Evolutionary conservation across 2,113 vertebrate species (phyloP), one percentile per base, ranked within the genome.

Genomic region (Bucco capensis): DNA sequence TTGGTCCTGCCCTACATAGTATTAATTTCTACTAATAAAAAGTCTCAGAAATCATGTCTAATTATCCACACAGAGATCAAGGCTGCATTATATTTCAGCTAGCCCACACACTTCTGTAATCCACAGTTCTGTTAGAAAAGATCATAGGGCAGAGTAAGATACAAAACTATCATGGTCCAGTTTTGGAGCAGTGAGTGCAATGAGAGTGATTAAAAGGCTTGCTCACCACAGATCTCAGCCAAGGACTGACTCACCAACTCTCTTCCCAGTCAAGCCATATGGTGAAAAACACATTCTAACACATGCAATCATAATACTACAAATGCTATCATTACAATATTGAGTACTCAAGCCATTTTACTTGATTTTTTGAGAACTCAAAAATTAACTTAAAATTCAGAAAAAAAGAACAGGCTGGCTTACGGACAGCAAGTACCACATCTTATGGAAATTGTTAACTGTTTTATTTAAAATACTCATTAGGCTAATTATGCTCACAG

Each of bases 391-490:
- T 83, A 46, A 94, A 81, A 66, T 60, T 74, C 15, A 42, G 13
- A 83, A 37, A 57, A 42, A 24, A 49, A 74, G 4, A 46, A 3
- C 22, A 65, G 23, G 42, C 35, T 84, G 56, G 83, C 88, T 64
- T 82, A 75, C 54, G 61, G 49, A 76, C 9, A 70, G 28, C 5
- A 80, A 81, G 11, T 40, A 81, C 40, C 53, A 82, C 31, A 76
- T 72, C 66, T 49, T 65, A 65, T 86, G 73, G 89, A 93, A 81
- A 95, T 86, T 3, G 78, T 78, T 92, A 94, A 74, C 87, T 62
- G 49, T 72, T 89, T 81, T 93, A 71, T 64, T 94, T 94, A 78
- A 96, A 94, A 86, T 53, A 88, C 70, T 75, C 44, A 83, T 86
- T 86, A 49, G 57, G 25, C 18, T 94, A 94, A 94, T 95, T 86